Base-by-base conservation (phyloP, 2,113 vertebrate species). In the Vimba vimba region DNA sequence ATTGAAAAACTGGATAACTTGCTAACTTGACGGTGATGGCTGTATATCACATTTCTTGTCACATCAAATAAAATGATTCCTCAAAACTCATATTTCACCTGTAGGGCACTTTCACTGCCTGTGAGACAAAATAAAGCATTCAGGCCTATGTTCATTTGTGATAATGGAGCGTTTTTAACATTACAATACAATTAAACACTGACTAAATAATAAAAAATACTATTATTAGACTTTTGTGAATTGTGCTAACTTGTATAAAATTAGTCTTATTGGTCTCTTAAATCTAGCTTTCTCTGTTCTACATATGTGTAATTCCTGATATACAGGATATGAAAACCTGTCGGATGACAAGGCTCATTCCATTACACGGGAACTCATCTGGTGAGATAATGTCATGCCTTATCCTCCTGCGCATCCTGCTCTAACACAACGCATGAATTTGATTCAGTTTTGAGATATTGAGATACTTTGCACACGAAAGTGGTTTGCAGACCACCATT, bases 291-390 rank as follows among this genome's bases (percentile, higher is more conserved):
- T 69, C 43, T 13, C 23, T 25, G 1, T 47, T 69, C 45, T 21
- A 43, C 64, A 75, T 12, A 75, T 12, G 11, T 15, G 4, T 21
- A 21, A 33, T 69, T 52, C 80, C 45, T 66, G 80, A 55, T 55
- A 23, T 55, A 69, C 62, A 69, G 64, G 80, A 36, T 82, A 33
- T 62, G 13, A 62, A 80, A 71, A 85, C 52, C 79, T 21, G 81
- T 86, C 91, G 68, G 78, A 87, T 27, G 59, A 60, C 89, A 15
- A 91, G 43, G 57, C 17, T 47, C 39, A 21, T 4, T 30, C 66
- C 36, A 62, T 55, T 66, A 62, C 33, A 55, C 33, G 4, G 30
- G 4, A 39, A 36, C 59, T 43, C 57, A 45, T 64, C 59, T 45
- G 30, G 45, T 30, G 4, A 8, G 6, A 17, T 19, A 43, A 79